Percentiles rank a stretch among this genome's conserved stretches.
Evolutionary conservation across 2,888 invertebrate genomes (phyloP).

Genomic region (Parnassius smintheus): DNA sequence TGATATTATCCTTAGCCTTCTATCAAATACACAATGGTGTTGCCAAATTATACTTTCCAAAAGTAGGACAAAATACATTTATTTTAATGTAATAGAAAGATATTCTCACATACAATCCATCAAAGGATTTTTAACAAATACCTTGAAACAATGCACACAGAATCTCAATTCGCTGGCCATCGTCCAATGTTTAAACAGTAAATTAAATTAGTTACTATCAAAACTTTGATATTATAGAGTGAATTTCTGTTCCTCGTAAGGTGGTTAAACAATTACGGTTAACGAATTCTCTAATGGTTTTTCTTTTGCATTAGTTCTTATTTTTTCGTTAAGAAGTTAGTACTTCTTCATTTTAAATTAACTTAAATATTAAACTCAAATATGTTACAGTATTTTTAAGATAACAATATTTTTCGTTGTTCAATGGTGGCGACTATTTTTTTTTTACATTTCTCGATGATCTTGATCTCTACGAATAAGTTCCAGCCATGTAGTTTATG

Average conservation of each 20-base stretch:
- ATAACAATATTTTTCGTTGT: no score
- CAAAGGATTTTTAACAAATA: conserved; percentile 17
- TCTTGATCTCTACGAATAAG: no score
- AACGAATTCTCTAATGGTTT: neutral
- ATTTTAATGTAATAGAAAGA: conserved; percentile 17
- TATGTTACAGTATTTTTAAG: no score
- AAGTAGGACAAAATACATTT: conserved; percentile 10
- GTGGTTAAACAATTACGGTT: no score
- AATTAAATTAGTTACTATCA: conserved; percentile 18
- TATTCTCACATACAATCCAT: conserved; percentile 16
- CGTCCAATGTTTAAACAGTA: conserved; percentile 18
- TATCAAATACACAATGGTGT: neutral
- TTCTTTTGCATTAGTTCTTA: neutral
- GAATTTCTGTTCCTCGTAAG: neutral
- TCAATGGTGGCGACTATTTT: no score
- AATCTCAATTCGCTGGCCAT: conserved; percentile 10
- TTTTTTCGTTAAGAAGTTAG: no score
- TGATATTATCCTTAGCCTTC: neutral
- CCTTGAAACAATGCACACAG: neutral
- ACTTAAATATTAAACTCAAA: no score
- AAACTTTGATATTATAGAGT: conserved; percentile 5
- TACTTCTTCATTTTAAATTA: no score
- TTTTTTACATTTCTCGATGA: no score
- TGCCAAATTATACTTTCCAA: neutral
- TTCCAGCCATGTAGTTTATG: no score